Conservation (phyloP, 2,888 invertebrate genomes). For the Lymantria monacha region DNA sequence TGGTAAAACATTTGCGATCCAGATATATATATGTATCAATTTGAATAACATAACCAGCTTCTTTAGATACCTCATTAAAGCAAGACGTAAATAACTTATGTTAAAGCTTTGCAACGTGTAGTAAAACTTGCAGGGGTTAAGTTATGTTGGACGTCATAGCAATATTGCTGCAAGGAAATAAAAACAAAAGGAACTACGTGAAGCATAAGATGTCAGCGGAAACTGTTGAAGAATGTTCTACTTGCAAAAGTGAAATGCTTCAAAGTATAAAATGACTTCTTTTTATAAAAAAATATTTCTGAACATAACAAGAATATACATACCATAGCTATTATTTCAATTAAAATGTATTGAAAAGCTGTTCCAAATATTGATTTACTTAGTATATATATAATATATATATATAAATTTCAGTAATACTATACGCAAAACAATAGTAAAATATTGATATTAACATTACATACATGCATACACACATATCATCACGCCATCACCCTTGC, state of each 20-base stretch:
- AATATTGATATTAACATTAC: too few relatives aligned
- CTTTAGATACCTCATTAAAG: slow-evolving; percentile 43
- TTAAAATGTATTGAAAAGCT: too few relatives aligned
- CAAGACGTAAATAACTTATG: slow-evolving; percentile 39
- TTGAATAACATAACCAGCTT: slow-evolving; percentile 39
- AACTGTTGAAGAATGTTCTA: background rate
- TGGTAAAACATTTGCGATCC: slow-evolving; percentile 36
- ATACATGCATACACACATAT: too few relatives aligned
- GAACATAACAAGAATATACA: too few relatives aligned
- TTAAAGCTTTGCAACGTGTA: slow-evolving; percentile 37
- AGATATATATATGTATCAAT: slow-evolving; percentile 34
- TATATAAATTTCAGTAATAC: too few relatives aligned
- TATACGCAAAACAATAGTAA: too few relatives aligned
- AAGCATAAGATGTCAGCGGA: slow-evolving; percentile 29
- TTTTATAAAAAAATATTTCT: too few relatives aligned
- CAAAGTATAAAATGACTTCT: too few relatives aligned
- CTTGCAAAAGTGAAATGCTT: too few relatives aligned
- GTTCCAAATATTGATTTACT: too few relatives aligned
- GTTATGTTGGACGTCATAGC: slow-evolving; percentile 59
- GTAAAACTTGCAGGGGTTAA: slow-evolving; percentile 47
- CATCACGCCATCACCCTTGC: too few relatives aligned
- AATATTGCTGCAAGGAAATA: slow-evolving; percentile 62
- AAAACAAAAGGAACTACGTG: slow-evolving; percentile 50
- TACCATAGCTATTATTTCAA: background rate
- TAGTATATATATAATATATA: too few relatives aligned